These are phyloP conservation scores for Progne subis DNA, from an alignment of 2,113 vertebrate genomes.

Conservation along the genomic window DNA sequence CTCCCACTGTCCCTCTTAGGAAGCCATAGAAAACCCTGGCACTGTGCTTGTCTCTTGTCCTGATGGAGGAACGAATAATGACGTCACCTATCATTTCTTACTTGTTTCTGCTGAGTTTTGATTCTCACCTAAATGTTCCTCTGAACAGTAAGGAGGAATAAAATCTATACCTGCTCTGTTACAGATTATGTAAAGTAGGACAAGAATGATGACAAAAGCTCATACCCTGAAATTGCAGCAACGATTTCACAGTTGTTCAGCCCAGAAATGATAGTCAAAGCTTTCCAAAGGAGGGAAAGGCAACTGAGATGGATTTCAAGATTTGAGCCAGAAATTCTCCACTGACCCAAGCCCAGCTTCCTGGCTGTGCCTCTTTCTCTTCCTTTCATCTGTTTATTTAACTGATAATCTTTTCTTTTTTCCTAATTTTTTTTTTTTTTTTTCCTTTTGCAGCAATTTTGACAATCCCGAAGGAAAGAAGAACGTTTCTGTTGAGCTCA, in stretches of 20 bases:
- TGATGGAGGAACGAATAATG: rapidly evolving
- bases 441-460: neutral
- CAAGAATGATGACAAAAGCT: neutral
- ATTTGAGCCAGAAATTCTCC: neutral
- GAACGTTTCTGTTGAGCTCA: neutral
- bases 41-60: neutral
- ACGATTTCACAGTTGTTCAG: neutral
- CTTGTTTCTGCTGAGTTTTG: neutral
- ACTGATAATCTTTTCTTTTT: neutral
- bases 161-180: neutral
- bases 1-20: neutral
- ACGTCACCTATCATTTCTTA: neutral
- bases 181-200: neutral
- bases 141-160: neutral
- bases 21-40: neutral
- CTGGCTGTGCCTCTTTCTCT: neutral
- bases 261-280: neutral
- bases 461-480: neutral
- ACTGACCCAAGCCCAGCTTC: neutral
- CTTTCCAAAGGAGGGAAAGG: neutral
- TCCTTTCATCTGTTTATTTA: neutral
- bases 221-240: neutral
- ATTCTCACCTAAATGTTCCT: neutral
- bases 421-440: neutral
- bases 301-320: neutral